These are phyloP conservation scores for Drosophila yakuba DNA, from an alignment of 1,140 invertebrate species.

Conservation along the genomic window DNA sequence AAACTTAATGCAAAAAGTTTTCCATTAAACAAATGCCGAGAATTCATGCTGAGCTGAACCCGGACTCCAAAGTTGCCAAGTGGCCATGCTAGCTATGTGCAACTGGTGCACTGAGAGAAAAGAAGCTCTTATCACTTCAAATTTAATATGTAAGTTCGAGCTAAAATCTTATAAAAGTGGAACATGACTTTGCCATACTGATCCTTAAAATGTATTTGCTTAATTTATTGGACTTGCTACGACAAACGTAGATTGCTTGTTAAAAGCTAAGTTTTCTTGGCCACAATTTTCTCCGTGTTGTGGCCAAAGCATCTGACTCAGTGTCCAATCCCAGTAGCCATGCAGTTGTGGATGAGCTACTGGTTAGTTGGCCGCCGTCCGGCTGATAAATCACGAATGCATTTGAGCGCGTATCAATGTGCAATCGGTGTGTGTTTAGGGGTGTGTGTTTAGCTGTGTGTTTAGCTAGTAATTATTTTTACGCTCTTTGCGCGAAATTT, in stretches of 20 bases:
- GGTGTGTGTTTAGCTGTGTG: constrained; percentile 19
- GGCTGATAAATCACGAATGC: constrained; percentile 80
- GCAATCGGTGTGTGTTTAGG: constrained; percentile 10
- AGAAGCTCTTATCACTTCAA: too few relatives aligned
- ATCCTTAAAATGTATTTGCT: too few relatives aligned
- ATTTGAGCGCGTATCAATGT: constrained; percentile 75
- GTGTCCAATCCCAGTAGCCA: constrained; percentile 31
- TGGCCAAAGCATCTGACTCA: constrained; percentile 15
- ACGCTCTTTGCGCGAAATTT: constrained; percentile 78
- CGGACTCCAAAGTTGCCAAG: constrained; percentile 52
- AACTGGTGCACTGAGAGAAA: neutral
- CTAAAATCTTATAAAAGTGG: neutral
- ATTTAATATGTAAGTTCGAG: too few relatives aligned
- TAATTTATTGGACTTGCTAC: too few relatives aligned
- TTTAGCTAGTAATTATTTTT: constrained; percentile 78
- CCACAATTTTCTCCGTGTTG: constrained; percentile 15
- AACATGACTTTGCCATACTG: too few relatives aligned
- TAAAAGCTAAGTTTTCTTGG: neutral
- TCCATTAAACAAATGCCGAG: constrained; percentile 75
- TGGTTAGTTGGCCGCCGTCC: constrained; percentile 28
- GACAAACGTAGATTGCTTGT: too few relatives aligned
- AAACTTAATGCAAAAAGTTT: constrained; percentile 78
- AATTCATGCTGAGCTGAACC: constrained; percentile 66
- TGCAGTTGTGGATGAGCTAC: constrained; percentile 69
- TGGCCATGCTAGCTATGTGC: constrained; percentile 26